Conservation (phyloP, 2,888 invertebrate genomes). For the Drosophila mimetica region DNA sequence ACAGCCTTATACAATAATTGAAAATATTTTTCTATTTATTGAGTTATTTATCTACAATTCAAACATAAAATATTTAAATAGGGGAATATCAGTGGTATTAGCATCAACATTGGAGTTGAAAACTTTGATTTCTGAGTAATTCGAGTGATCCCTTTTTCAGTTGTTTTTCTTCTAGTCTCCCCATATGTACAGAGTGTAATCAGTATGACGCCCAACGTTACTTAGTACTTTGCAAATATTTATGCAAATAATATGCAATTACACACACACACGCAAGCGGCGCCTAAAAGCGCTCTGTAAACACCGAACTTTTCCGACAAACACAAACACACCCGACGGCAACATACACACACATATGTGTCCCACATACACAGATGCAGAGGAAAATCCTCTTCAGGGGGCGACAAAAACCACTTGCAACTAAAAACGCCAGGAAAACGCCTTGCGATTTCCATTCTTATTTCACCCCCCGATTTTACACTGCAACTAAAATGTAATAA, state of each 20-base stretch:
- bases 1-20: no score
- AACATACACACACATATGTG: slow-evolving; percentile 46
- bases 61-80: neutral
- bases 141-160: slow-evolving; percentile 30
- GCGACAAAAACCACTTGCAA: slow-evolving; percentile 43
- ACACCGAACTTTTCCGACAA: slow-evolving; percentile 60
- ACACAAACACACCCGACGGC: slow-evolving; percentile 28
- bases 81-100: no score
- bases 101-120: slow-evolving; percentile 1
- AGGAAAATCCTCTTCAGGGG: slow-evolving; percentile 45
- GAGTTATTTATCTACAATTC: neutral
- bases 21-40: no score
- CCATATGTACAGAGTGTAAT: slow-evolving; percentile 27
- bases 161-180: slow-evolving; percentile 15
- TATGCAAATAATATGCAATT: slow-evolving; percentile 76
- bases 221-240: slow-evolving; percentile 62
- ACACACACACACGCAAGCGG: slow-evolving; percentile 46
- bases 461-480: neutral
- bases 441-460: slow-evolving; percentile 7
- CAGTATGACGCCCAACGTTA: slow-evolving; percentile 44
- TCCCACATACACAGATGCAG: slow-evolving; percentile 35
- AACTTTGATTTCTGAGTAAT: slow-evolving; percentile 26
- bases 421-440: slow-evolving; percentile 47
- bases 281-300: slow-evolving; percentile 66
- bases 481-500: neutral